Conservation (phyloP, 2,113 vertebrate species). For the Serilophus lunatus region DNA sequence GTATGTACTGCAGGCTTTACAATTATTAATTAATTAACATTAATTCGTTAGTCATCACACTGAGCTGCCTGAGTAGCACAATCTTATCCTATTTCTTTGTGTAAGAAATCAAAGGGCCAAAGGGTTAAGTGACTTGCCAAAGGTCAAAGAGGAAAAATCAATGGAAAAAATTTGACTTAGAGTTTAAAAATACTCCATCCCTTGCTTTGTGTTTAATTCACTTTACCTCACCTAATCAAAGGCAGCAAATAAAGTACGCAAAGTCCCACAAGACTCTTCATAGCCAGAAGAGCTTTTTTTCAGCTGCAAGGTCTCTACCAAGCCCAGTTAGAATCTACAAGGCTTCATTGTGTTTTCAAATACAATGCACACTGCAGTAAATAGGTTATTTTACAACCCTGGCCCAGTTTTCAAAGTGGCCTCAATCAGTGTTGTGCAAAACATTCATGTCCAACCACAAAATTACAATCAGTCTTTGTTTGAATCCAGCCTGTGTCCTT, state of each 20-base stretch:
- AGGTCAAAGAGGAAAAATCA: slow-evolving; percentile 27
- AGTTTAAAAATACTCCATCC: neutral
- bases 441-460: slow-evolving; percentile 57
- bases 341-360: slow-evolving; percentile 34
- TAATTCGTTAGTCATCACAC: neutral
- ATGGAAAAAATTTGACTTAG: neutral
- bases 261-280: neutral
- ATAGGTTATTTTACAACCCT: slow-evolving; percentile 58
- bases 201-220: neutral
- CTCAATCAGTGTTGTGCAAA: slow-evolving; percentile 60
- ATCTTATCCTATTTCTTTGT: neutral
- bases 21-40: slow-evolving; percentile 26
- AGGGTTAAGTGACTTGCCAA: neutral
- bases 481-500: slow-evolving; percentile 13
- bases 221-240: neutral
- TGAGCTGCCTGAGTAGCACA: neutral
- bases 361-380: slow-evolving; percentile 45
- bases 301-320: neutral
- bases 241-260: slow-evolving; percentile 7
- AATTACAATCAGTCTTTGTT: slow-evolving; percentile 57
- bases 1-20: neutral
- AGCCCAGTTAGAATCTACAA: neutral
- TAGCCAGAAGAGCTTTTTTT: neutral
- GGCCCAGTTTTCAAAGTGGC: slow-evolving; percentile 59
- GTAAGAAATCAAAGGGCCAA: slow-evolving; percentile 1